phyloP scores from a whole-genome alignment of 2,888 invertebrate genomes.

The Salticus scenicus region DNA sequence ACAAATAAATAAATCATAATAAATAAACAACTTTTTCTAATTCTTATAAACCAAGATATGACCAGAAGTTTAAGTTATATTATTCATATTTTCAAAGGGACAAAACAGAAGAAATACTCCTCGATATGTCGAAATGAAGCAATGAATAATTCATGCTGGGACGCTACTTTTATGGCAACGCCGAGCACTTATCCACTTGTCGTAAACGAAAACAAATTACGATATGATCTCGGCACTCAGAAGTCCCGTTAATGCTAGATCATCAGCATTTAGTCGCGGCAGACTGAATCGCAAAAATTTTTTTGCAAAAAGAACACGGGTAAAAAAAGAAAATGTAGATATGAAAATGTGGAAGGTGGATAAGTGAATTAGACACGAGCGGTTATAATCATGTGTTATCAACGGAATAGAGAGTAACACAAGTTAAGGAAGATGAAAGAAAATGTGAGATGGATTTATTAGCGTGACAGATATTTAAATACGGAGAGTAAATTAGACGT shows the following conservation, averaged over 20 bases:
- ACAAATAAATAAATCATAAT: neutral
- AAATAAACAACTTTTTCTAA: neutral
- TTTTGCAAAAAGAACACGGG: neutral
- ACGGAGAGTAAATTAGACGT: neutral
- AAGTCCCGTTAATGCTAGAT: constrained; percentile 38
- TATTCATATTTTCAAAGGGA: neutral
- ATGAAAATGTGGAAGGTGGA: neutral
- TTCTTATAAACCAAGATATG: neutral
- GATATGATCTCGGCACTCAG: constrained; percentile 41
- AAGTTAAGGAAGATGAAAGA: neutral
- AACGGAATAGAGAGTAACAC: neutral
- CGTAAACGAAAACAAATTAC: constrained; percentile 63
- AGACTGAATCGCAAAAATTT: neutral
- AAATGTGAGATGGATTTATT: neutral
- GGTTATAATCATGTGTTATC: neutral
- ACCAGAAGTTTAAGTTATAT: neutral
- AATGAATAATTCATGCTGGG: constrained; percentile 57
- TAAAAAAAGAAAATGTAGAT: neutral
- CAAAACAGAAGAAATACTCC: neutral
- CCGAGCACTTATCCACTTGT: constrained; percentile 45
- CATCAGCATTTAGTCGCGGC: constrained; percentile 21
- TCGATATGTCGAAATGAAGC: constrained; percentile 10
- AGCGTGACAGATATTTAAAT: neutral
- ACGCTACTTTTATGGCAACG: constrained; percentile 43
- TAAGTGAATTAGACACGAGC: neutral